Percentiles rank a stretch among this genome's conserved stretches.
Conservation (phyloP, 2,113 vertebrate species). For the Cyprinodon tularosa region DNA sequence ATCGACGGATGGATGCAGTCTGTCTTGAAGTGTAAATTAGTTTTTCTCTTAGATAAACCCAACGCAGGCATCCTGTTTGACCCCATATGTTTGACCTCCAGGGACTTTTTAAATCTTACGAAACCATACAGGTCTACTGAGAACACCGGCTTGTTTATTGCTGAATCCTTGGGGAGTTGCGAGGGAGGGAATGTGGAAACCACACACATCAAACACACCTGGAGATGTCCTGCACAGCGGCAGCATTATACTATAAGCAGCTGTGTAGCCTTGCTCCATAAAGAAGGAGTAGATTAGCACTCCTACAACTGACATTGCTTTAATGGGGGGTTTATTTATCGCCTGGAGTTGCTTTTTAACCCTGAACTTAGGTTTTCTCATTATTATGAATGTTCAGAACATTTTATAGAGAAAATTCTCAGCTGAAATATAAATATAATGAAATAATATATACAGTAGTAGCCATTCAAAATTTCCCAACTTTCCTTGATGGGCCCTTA, state of each 20-base stretch:
- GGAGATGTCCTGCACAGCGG: slow-evolving; percentile 59
- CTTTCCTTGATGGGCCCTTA: too few relatives aligned
- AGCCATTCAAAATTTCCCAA: too few relatives aligned
- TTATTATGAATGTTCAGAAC: too few relatives aligned
- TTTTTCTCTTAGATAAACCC: too few relatives aligned
- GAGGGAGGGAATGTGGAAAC: slow-evolving; percentile 33
- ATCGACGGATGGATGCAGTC: too few relatives aligned
- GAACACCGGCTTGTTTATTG: slow-evolving; percentile 58
- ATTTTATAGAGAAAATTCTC: too few relatives aligned
- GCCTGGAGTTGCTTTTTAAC: not conserved
- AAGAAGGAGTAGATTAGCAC: slow-evolving; percentile 25
- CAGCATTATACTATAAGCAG: slow-evolving; percentile 66
- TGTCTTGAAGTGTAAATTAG: too few relatives aligned
- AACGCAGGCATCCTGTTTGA: too few relatives aligned
- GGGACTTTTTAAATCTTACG: slow-evolving; percentile 34
- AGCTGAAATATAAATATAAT: too few relatives aligned
- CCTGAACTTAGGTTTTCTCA: not conserved
- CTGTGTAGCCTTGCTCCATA: slow-evolving; percentile 33
- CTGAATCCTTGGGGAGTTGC: slow-evolving; percentile 43
- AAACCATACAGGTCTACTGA: slow-evolving; percentile 42
- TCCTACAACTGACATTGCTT: not conserved
- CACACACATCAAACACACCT: slow-evolving; percentile 48
- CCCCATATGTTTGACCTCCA: not conserved
- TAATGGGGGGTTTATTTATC: not conserved
- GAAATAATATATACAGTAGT: too few relatives aligned